These are phyloP conservation scores for Onychomys torridus DNA, from an alignment of 2,797 vertebrate species.

Conservation along the genomic window DNA sequence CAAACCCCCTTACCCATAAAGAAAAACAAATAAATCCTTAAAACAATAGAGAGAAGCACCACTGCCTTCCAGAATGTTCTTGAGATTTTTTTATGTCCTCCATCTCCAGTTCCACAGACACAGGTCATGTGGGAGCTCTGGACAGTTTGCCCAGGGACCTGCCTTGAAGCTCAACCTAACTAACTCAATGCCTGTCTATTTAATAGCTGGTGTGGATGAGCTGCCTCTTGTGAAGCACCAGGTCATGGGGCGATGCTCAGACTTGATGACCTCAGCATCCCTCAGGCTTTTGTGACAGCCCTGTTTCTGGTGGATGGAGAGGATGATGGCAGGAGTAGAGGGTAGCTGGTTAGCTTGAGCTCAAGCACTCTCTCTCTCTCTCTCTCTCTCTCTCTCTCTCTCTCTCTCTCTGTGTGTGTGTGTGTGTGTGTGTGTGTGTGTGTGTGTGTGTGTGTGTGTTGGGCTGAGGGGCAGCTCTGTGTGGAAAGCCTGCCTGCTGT, in stretches of 20 bases:
- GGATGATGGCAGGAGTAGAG: not conserved
- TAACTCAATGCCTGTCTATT: fast-evolving
- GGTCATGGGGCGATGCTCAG: fast-evolving
- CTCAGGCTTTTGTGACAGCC: not conserved
- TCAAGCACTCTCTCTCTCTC: too few species aligned
- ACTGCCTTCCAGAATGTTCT: not conserved
- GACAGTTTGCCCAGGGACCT: fast-evolving
- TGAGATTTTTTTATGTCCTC: fast-evolving
- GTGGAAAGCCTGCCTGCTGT: too few species aligned
- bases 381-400: too few species aligned
- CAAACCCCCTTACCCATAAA: not conserved
- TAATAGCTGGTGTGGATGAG: fast-evolving
- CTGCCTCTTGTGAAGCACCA: fast-evolving
- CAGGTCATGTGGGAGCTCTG: fast-evolving
- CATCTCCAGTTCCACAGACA: fast-evolving
- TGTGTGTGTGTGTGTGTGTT: fast-evolving
- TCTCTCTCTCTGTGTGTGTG: too few species aligned
- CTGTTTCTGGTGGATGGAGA: not conserved
- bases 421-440: too few species aligned
- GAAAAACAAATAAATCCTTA: not conserved
- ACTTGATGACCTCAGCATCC: fast-evolving
- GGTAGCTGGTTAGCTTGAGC: not conserved
- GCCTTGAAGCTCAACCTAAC: too few species aligned
- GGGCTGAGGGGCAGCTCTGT: not conserved
- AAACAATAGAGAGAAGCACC: not conserved